Base-by-base conservation (phyloP, 2,797 vertebrate genomes). In the Neoniphon sammara region DNA sequence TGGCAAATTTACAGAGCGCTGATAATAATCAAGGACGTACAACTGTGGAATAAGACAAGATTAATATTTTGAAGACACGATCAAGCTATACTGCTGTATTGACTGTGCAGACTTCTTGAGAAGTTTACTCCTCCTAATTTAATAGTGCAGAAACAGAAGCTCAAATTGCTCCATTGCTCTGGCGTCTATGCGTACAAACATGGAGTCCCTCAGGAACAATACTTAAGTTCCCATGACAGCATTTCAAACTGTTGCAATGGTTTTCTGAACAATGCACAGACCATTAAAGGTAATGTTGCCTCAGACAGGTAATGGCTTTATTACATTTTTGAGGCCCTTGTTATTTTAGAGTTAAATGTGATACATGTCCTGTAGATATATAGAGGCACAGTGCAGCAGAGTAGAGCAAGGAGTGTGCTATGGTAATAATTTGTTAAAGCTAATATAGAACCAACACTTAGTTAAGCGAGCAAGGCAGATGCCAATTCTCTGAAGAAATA, bases 271-370 rank as follows among this genome's bases (percentile, higher is more conserved):
- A 72, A 81, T 82, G 85, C 78, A 53, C 64, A 34, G 71, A 70
- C 70, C 72, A 85, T 85, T 82, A 83, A 86, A 83, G 21, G 62
- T 59, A 80, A 23, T 54, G 62, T 67, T 47, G 58, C 77, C 75
- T 84, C 72, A 75, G 71, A 62, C 77, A 84, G 78, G 75, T 90
- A 85, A 87, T 87, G 77, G 47, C 54, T 61, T 75, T 80, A 71
- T 88, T 78, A 74, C 57, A 79, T 73, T 62, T 52, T 47, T 81
- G 31, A 34, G 31, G 31, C 82, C 81, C 73, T 85, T 77, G 73
- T 74, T 64, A 63, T 55, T 82, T 80, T 12, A 46, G 42, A 44
- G 44, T 46, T 76, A 75, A 85, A 88, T 80, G 63, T 85, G 80
- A 59, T 70, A 52, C 30, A 70, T 70, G 36, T 52, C 63, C 54